Percentiles rank a stretch among this genome's conserved stretches.
phyloP scores from a whole-genome alignment of 1,140 invertebrate genomes.

The Drosophila nikananu region DNA sequence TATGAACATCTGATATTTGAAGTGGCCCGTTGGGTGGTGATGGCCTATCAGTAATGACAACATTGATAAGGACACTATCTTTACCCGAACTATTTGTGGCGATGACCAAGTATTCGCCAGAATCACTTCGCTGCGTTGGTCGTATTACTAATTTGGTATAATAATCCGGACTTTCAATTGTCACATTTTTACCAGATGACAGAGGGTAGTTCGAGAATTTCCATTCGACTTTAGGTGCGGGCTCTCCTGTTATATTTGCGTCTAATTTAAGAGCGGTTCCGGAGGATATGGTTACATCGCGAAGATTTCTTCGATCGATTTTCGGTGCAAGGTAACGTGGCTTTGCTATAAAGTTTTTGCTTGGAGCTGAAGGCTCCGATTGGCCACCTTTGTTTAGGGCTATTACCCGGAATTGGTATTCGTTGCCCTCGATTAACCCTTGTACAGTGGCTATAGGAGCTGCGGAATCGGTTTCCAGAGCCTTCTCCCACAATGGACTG shows the following conservation, averaged over 20 bases:
- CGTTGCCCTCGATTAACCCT: constrained; percentile 97
- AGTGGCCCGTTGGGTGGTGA: constrained; percentile 94
- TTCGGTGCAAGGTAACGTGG: constrained; percentile 96
- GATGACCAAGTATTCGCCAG: constrained; percentile 94
- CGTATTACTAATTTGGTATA: constrained; percentile 94
- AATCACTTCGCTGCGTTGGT: constrained; percentile 92
- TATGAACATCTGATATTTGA: constrained; percentile 94
- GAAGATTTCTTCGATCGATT: constrained; percentile 96
- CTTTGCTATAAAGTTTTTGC: constrained; percentile 96
- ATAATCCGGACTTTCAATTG: constrained; percentile 94
- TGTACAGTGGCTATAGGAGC: constrained; percentile 91
- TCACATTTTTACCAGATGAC: constrained; percentile 86
- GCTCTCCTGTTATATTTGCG: constrained; percentile 96
- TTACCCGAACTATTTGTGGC: constrained; percentile 94
- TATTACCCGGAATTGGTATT: constrained; percentile 99
- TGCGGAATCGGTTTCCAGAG: constrained; percentile 91
- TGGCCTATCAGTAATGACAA: constrained; percentile 97
- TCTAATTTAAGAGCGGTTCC: constrained; percentile 97
- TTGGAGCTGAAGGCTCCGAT: constrained; percentile 94
- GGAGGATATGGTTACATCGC: constrained; percentile 95
- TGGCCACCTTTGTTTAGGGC: constrained; percentile 97
- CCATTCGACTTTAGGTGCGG: constrained; percentile 96
- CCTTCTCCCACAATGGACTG: constrained; percentile 96
- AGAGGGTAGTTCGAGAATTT: constrained; percentile 89
- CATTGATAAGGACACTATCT: constrained; percentile 95